Conservation (phyloP, 1,140 invertebrate species). For the Pseudomyrmex flavicornis region DNA sequence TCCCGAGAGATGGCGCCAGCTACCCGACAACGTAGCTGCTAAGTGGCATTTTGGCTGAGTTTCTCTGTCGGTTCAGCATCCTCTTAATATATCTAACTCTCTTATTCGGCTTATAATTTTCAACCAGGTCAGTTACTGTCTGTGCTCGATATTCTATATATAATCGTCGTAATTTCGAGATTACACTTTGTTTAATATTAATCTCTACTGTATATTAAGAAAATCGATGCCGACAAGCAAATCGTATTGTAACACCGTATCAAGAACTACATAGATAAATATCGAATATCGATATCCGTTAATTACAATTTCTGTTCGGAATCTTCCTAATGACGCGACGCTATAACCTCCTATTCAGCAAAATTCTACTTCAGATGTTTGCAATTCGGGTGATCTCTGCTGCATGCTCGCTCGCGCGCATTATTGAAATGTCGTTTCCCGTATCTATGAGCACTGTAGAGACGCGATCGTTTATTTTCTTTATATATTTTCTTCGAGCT, state of each 20-base stretch:
- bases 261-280: constrained; percentile 37
- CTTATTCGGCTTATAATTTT: not conserved
- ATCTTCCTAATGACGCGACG: constrained; percentile 9
- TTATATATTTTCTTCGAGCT: constrained; percentile 15
- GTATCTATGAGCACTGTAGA: constrained; percentile 24
- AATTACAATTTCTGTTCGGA: not conserved
- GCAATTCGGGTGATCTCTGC: constrained; percentile 10
- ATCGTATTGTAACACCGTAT: constrained; percentile 16
- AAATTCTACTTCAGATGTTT: not conserved
- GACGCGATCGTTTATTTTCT: not conserved
- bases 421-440: constrained; percentile 31
- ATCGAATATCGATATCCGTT: not conserved
- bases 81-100: not conserved
- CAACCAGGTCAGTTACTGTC: no score
- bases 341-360: not conserved
- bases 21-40: no score
- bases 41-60: no score
- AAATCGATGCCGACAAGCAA: constrained; percentile 51
- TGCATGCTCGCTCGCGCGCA: constrained; percentile 29
- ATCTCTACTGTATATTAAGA: no score
- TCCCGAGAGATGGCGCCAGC: no score
- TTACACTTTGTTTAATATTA: no score
- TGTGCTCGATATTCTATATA: no score
- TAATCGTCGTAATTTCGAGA: no score
- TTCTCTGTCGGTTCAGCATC: no score